A percentile compares a stretch with the other conserved stretches of the same genome.
phyloP scores from a whole-genome alignment of 2,797 vertebrate species.

The Molossus molossus region DNA sequence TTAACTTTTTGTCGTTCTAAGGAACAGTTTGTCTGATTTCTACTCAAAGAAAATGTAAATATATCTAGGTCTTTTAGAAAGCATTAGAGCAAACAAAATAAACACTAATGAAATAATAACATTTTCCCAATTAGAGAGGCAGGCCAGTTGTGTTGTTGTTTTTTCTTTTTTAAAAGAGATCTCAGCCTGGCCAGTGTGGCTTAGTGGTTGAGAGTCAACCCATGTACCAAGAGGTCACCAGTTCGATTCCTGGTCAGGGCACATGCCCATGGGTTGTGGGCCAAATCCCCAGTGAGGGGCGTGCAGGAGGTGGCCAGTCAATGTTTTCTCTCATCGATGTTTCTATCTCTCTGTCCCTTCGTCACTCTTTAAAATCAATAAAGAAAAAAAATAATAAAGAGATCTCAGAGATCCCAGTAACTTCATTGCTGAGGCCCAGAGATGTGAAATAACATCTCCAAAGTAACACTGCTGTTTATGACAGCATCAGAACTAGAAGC shows the following conservation, averaged over 20 bases:
- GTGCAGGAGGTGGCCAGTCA: no score
- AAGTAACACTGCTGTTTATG: neutral
- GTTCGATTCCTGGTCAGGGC: no score
- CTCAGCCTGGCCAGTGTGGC: no score
- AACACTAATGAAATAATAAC: constrained; percentile 59
- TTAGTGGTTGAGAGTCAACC: no score
- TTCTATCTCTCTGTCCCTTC: no score
- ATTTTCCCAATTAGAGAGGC: neutral
- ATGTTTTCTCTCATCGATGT: no score
- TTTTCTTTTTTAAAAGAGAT: no score
- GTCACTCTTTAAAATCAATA: no score
- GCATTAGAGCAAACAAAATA: constrained; percentile 19
- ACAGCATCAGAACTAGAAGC: neutral
- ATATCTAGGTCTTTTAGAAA: constrained; percentile 40
- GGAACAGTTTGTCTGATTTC: constrained; percentile 64
- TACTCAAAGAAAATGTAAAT: constrained; percentile 51
- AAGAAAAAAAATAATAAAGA: neutral
- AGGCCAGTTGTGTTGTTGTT: neutral
- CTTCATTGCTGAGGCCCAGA: constrained; percentile 12
- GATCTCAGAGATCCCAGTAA: neutral
- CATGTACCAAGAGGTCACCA: no score
- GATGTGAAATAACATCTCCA: constrained; percentile 27
- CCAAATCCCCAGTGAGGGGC: no score
- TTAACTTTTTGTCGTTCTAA: constrained; percentile 58
- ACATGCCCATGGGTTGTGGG: no score